Percentiles rank a stretch among this genome's conserved stretches.
Evolutionary conservation across 35 echinoderm and acorn worm species (phyloP).

Genomic region (Stichopus chloronotus): DNA sequence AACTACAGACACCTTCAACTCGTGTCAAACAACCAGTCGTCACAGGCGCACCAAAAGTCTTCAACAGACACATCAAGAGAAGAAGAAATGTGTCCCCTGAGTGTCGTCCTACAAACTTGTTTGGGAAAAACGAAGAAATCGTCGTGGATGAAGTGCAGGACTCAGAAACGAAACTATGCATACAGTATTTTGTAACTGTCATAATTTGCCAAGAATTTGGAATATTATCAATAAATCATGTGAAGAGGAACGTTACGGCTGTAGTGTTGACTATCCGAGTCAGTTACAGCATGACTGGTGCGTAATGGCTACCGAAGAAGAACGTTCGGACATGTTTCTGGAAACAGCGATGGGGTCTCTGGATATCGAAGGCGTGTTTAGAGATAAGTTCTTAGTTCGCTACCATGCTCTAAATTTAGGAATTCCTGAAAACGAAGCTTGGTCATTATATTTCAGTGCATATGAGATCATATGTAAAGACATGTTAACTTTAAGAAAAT

Average conservation of each 20-base stretch:
- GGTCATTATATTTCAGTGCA: not conserved
- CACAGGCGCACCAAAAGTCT: constrained; percentile 26
- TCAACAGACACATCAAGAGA: constrained; percentile 9
- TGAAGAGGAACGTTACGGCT: constrained; percentile 14
- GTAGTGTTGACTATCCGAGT: constrained; percentile 50
- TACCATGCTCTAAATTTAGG: not conserved
- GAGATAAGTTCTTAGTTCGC: not conserved
- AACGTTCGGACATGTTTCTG: constrained; percentile 48
- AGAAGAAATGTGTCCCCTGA: not conserved
- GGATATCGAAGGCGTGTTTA: constrained; percentile 5
- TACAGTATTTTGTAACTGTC: not conserved
- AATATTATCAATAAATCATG: constrained; percentile 15
- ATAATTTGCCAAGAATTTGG: constrained; percentile 3
- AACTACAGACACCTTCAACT: not conserved
- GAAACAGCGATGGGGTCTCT: not conserved
- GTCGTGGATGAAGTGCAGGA: constrained; percentile 44
- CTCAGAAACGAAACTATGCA: not conserved
- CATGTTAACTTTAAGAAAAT: not conserved
- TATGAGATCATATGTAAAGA: constrained; percentile 4
- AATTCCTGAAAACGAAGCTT: not conserved
- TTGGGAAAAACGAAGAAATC: not conserved
- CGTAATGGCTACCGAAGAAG: constrained; percentile 36
- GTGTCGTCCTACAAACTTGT: constrained; percentile 32
- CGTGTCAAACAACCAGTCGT: not conserved
- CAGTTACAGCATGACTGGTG: constrained; percentile 46